Evolutionary conservation across 2,113 vertebrate genomes (phyloP).

Genomic region (Strigops habroptila): DNA sequence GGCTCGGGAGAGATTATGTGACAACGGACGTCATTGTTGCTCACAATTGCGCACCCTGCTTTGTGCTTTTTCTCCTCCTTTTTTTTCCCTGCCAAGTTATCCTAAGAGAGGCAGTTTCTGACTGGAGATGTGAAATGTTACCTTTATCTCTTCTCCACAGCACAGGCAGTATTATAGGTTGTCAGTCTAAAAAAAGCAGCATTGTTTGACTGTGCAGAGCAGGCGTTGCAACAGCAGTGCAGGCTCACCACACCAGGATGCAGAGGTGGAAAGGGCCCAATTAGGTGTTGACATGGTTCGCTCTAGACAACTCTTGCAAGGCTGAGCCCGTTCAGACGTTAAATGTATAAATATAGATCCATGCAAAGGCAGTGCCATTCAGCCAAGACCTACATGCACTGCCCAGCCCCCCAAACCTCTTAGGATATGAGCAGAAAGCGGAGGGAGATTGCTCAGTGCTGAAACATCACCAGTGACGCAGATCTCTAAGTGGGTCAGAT

Average conservation of each 20-base stretch:
- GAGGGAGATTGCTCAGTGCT: constrained; percentile 53
- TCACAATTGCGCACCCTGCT: constrained; percentile 16
- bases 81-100: constrained; percentile 18
- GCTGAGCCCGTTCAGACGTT: not conserved
- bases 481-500: constrained; percentile 55
- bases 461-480: constrained; percentile 42
- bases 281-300: not conserved
- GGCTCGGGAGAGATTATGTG: constrained; percentile 45
- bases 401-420: not conserved
- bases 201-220: not conserved
- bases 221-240: not conserved
- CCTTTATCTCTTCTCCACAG: constrained; percentile 26
- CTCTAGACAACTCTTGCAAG: not conserved
- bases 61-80: not conserved
- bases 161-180: constrained; percentile 10
- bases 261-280: constrained; percentile 12
- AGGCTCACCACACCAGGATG: not conserved
- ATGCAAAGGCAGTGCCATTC: not conserved
- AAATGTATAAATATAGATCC: constrained; percentile 12
- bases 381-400: not conserved
- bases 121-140: constrained; percentile 25
- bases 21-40: constrained; percentile 11
- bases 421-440: not conserved
- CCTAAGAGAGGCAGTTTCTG: constrained; percentile 49
- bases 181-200: constrained; percentile 64